These are phyloP conservation scores for Dicentrarchus labrax DNA, from an alignment of 2,113 vertebrate species.

Conservation along the genomic window DNA sequence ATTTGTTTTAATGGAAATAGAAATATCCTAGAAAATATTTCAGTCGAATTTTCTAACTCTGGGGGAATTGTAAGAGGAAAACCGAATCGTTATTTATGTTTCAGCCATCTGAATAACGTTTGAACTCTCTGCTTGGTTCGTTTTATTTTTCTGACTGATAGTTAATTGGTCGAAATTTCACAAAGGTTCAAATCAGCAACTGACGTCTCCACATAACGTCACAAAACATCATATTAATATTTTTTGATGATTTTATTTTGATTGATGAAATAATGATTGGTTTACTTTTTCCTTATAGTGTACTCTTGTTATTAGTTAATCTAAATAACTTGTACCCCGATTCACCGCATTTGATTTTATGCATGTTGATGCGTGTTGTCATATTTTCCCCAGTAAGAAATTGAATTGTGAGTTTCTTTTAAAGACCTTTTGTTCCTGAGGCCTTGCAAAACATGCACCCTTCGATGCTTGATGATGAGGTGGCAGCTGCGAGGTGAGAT, in stretches of 20 bases:
- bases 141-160: background rate
- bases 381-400: background rate
- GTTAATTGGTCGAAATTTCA: background rate
- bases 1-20: background rate
- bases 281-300: background rate
- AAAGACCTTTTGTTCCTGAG: background rate
- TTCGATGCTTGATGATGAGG: background rate
- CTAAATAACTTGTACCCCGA: background rate
- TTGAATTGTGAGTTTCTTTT: background rate
- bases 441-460: background rate
- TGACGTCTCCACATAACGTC: background rate
- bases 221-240: background rate
- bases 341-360: background rate
- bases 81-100: background rate
- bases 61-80: background rate
- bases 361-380: background rate
- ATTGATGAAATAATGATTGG: background rate
- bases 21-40: background rate
- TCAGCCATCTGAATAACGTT: background rate
- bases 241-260: background rate
- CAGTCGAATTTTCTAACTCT: background rate
- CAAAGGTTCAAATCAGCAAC: background rate
- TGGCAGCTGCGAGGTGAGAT: constrained; percentile 2
- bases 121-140: background rate
- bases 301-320: background rate